Evolutionary conservation across 2,888 invertebrate genomes (phyloP).

Genomic region (Aphidius colemani): DNA sequence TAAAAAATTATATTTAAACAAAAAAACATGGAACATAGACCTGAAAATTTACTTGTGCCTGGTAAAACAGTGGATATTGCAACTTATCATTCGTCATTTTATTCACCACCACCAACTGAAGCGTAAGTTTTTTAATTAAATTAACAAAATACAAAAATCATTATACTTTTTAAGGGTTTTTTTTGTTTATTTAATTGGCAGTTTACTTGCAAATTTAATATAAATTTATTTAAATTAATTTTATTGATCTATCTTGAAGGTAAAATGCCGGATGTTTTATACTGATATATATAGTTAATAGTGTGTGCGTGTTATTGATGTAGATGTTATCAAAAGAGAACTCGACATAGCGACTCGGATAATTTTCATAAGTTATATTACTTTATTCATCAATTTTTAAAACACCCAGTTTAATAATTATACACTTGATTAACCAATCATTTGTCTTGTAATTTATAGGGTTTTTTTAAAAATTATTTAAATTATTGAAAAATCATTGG

Average conservation of each 20-base stretch:
- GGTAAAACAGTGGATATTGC: conserved; percentile 51
- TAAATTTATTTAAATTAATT: background rate
- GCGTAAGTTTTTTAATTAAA: conserved; percentile 49
- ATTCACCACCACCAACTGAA: conserved; percentile 58
- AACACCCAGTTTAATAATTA: too few species aligned
- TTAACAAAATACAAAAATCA: too few species aligned
- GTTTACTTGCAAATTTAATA: background rate
- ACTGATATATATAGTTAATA: background rate
- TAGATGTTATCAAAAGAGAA: conserved; percentile 6
- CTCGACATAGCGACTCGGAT: background rate
- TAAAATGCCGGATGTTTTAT: background rate
- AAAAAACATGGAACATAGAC: conserved; percentile 49
- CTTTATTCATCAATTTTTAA: too few species aligned
- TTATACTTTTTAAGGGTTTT: too few species aligned
- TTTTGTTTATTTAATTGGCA: background rate
- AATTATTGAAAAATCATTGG: too few species aligned
- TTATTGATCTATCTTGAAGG: background rate
- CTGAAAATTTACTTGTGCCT: conserved; percentile 46
- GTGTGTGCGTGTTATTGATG: background rate
- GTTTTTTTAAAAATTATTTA: background rate
- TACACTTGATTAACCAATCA: too few species aligned
- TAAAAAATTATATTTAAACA: too few species aligned
- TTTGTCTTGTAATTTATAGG: too few species aligned
- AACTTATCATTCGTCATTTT: conserved; percentile 55
- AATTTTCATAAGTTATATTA: too few species aligned